phyloP scores from a whole-genome alignment of 2,113 vertebrate species.

The Leucopsar rothschildi region DNA sequence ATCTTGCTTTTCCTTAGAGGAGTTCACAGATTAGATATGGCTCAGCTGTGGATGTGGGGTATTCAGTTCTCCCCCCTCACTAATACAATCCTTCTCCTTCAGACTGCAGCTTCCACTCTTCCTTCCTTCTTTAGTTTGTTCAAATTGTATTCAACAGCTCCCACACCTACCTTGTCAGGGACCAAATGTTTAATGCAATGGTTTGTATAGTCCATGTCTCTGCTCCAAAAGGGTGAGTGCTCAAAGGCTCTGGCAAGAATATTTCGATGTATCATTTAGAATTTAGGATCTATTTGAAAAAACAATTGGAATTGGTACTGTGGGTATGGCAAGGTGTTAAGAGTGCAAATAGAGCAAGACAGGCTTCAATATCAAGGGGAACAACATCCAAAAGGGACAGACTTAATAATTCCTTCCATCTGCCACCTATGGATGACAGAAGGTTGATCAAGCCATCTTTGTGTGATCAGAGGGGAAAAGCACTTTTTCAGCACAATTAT shows the following conservation, averaged over 20 bases:
- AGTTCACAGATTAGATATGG: background rate
- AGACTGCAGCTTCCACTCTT: background rate
- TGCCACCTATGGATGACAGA: background rate
- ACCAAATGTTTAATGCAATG: background rate
- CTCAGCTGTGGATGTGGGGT: background rate
- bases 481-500: slow-evolving; percentile 29
- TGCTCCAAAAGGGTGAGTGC: background rate
- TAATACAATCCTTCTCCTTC: background rate
- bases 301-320: background rate
- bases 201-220: background rate
- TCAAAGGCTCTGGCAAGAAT: background rate
- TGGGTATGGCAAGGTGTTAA: background rate
- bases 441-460: slow-evolving; percentile 26
- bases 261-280: background rate
- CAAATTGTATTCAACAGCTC: background rate
- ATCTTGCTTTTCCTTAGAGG: background rate
- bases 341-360: background rate
- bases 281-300: background rate
- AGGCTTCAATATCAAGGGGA: background rate
- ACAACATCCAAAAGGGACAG: background rate
- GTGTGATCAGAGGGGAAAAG: background rate
- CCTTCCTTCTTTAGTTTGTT: background rate
- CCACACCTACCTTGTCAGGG: background rate
- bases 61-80: background rate
- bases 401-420: slow-evolving; percentile 9